phyloP scores from a whole-genome alignment of 2,888 invertebrate genomes.

The Ophioninae sp. region DNA sequence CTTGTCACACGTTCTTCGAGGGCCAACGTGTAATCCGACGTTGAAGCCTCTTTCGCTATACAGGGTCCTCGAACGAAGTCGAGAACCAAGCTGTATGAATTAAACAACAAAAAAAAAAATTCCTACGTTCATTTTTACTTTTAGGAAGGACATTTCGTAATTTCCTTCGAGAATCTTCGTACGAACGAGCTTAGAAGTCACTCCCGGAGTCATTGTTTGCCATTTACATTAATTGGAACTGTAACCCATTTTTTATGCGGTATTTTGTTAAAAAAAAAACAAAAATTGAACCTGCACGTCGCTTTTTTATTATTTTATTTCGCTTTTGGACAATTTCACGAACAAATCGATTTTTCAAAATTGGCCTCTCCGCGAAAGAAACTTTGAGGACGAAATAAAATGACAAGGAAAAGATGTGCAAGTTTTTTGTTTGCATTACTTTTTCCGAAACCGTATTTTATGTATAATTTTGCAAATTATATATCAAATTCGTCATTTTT shows the following conservation, averaged over 20 bases:
- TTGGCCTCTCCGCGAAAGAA: background rate
- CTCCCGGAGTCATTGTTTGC: background rate
- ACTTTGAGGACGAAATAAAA: background rate
- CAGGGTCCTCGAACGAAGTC: slow-evolving; percentile 9
- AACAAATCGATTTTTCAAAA: background rate
- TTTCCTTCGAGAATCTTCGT: background rate
- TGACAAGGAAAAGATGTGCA: background rate
- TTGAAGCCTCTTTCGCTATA: background rate
- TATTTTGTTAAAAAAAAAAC: background rate
- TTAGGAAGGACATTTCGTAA: slow-evolving; percentile 7
- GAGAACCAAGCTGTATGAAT: slow-evolving; percentile 4
- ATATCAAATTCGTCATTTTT: too few species aligned
- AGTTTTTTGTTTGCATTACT: background rate
- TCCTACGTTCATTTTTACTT: background rate
- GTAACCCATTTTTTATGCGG: background rate
- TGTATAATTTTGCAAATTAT: too few species aligned
- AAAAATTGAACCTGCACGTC: background rate
- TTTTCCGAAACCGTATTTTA: background rate
- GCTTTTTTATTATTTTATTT: background rate
- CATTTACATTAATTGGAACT: background rate
- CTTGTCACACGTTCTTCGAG: slow-evolving; percentile 33
- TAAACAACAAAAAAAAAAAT: slow-evolving; percentile 14
- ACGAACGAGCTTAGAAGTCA: background rate
- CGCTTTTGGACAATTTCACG: background rate
- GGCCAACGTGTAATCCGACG: slow-evolving; percentile 28